Base-by-base conservation (phyloP, 2,888 invertebrate species). In the Aproaerema taeniolella region DNA sequence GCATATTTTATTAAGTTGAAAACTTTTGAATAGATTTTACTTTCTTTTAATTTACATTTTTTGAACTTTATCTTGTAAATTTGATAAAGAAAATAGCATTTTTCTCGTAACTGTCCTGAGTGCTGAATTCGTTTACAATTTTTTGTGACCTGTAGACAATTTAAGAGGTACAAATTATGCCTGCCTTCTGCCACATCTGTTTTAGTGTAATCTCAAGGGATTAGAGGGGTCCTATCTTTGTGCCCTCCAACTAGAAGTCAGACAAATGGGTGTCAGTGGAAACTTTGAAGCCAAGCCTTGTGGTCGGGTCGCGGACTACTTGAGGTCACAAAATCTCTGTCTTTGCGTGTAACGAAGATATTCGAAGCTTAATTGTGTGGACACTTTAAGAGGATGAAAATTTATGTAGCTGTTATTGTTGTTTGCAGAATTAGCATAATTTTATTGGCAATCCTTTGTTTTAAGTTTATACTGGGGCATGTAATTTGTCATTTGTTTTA, bases 181-280 rank as follows among this genome's bases (percentile, higher is more conserved):
- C n/a, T 38, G 24, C 38, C 38, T 38, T 28, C 17, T 31, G 9
- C 14, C 31, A 31, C n/a, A n/a, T 36, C 36, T 17, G 5, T 16
- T 13, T 14, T 13, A 9, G 11, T 31, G 11, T 31, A 24, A 15
- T 31, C 36, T 3, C 20, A 38, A 35, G 17, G 31, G 39, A 39
- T 45, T 39, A 42, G 30, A 24, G 13, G 34, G 41, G 20, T 41
- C 42, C 31, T 39, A 29, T 41, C 38, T 43, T 38, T 32, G 29
- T 15, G 36, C 13, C 33, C 33, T 35, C 43, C 20, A 37, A 39
- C 31, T 36, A 28, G 34, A 38, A 35, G 36, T 34, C 39, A 43
- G 48, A 48, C 48, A 43, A 45, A 48, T 48, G 45, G 39, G 31
- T 43, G 45, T 43, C 45, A 41, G 38, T 32, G 38, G 25, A 17